These are phyloP conservation scores for Vanessa atalanta DNA, from an alignment of 1,140 invertebrate genomes.

Conservation along the genomic window DNA sequence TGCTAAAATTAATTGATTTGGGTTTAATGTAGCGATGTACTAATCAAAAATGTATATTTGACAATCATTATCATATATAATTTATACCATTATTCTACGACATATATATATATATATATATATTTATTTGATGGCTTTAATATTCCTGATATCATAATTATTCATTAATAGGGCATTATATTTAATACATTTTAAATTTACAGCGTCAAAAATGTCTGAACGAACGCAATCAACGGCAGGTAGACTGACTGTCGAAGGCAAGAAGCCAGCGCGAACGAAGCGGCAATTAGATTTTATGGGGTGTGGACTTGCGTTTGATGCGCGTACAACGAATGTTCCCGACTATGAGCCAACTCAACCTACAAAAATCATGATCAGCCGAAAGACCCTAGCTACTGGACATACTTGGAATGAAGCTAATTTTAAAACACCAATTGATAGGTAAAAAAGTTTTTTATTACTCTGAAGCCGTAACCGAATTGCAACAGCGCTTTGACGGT, in stretches of 20 bases:
- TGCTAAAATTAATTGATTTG: too few species aligned
- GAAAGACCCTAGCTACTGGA: slow-evolving; percentile 73
- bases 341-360: slow-evolving; percentile 67
- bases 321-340: slow-evolving; percentile 42
- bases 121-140: too few species aligned
- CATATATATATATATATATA: too few species aligned
- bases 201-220: slow-evolving; percentile 69
- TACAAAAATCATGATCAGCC: slow-evolving; percentile 74
- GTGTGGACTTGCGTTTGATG: slow-evolving; percentile 67
- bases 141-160: too few species aligned
- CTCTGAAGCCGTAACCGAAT: too few species aligned
- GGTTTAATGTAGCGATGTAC: too few species aligned
- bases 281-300: slow-evolving; percentile 66
- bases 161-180: too few species aligned
- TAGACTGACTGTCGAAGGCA: slow-evolving; percentile 51
- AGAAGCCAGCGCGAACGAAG: slow-evolving; percentile 57
- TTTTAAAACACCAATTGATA: slow-evolving; percentile 75
- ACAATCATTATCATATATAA: too few species aligned
- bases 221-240: slow-evolving; percentile 59
- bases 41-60: too few species aligned
- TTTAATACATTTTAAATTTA: background rate
- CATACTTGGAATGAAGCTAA: slow-evolving; percentile 76
- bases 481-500: too few species aligned
- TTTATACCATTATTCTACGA: too few species aligned
- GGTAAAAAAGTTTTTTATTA: slow-evolving; percentile 42